Evolutionary conservation across 2,888 invertebrate genomes (phyloP).

Genomic region (Phragmatobia fuliginosa): DNA sequence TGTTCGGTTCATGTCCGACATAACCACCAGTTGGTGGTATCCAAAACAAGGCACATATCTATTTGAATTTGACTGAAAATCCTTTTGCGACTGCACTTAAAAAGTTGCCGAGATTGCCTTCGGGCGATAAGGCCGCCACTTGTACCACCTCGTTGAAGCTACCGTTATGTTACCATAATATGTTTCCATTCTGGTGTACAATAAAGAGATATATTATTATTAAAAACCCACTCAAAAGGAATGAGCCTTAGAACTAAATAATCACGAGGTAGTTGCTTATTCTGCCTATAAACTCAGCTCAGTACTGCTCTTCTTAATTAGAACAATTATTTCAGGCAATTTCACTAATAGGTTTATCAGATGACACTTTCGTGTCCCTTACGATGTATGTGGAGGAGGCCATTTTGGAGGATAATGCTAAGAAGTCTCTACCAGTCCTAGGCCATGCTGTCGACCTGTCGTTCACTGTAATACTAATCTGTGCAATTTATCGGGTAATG

Average conservation of each 20-base stretch:
- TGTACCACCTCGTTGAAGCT: too few species aligned
- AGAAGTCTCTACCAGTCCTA: slow-evolving; percentile 61
- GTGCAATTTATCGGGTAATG: slow-evolving; percentile 70
- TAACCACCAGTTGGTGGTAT: too few species aligned
- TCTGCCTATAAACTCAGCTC: background rate
- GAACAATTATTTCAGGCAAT: slow-evolving; percentile 56
- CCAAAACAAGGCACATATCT: too few species aligned
- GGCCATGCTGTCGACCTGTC: slow-evolving; percentile 65
- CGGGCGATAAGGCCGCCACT: too few species aligned
- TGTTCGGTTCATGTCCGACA: too few species aligned
- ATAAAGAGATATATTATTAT: too few species aligned
- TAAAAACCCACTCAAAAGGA: background rate
- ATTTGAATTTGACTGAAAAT: too few species aligned
- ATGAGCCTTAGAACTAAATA: background rate
- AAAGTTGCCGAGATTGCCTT: too few species aligned
- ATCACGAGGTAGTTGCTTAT: background rate
- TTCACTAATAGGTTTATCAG: slow-evolving; percentile 65
- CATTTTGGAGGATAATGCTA: slow-evolving; percentile 60
- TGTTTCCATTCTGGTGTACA: too few species aligned
- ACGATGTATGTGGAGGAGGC: slow-evolving; percentile 63
- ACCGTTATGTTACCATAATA: too few species aligned
- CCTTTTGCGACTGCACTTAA: too few species aligned
- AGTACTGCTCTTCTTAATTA: background rate
- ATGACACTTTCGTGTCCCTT: slow-evolving; percentile 65
- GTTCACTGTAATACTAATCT: slow-evolving; percentile 64